phyloP scores from a whole-genome alignment of 2,113 vertebrate genomes.

The Sitta europaea region DNA sequence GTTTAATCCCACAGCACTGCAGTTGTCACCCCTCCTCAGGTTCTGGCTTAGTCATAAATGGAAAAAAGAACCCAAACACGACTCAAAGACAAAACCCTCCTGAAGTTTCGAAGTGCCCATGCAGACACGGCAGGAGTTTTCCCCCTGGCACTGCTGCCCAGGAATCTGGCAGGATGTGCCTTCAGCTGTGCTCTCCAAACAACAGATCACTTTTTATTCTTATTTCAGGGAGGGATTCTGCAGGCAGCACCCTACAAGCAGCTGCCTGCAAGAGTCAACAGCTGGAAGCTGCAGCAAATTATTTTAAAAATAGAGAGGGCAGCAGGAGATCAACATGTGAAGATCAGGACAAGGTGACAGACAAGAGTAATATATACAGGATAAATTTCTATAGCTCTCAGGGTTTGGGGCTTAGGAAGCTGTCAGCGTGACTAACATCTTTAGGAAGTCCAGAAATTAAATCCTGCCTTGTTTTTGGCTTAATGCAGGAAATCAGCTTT shows the following conservation, averaged over 20 bases:
- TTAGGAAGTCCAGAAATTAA: conserved; percentile 16
- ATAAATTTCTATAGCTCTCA: neutral
- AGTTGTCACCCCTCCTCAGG: neutral
- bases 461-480: conserved; percentile 21
- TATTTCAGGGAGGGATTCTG: neutral
- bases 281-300: neutral
- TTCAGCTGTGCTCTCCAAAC: conserved; percentile 57
- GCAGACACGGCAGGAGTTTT: neutral
- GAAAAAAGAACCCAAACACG: neutral
- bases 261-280: conserved; percentile 15
- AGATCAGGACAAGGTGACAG: neutral
- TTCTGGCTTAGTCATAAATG: neutral
- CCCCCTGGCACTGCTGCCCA: neutral
- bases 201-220: neutral
- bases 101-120: neutral
- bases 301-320: neutral
- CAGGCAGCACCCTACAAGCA: neutral
- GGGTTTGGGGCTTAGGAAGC: neutral
- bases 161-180: neutral
- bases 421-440: neutral
- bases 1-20: neutral
- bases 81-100: neutral
- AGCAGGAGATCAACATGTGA: neutral
- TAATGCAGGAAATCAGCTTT: conserved; percentile 13
- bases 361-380: neutral